Conservation (phyloP, 2,888 invertebrate genomes). For the Pycnomerus fuliginosus region DNA sequence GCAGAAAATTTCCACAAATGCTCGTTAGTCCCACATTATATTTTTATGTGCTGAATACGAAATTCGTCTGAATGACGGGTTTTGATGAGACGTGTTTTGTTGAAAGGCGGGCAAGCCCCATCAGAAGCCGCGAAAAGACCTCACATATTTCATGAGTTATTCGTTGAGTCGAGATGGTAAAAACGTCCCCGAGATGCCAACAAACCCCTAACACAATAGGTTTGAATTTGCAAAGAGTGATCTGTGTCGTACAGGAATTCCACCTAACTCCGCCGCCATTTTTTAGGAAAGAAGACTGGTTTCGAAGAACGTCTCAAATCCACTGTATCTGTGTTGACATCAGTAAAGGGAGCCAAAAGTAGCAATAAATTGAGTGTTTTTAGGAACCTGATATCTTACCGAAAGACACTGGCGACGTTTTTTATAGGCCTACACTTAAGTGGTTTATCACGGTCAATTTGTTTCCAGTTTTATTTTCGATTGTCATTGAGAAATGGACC, state of each 20-base stretch:
- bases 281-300: conserved; percentile 39
- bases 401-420: conserved; percentile 28
- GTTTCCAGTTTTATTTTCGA: conserved; percentile 33
- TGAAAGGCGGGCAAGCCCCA: too few species aligned
- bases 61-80: too few species aligned
- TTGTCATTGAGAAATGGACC: conserved; percentile 29
- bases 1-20: too few species aligned
- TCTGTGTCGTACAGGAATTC: conserved; percentile 34
- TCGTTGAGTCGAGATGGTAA: conserved; percentile 10
- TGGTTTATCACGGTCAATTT: conserved; percentile 40
- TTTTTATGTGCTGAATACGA: too few species aligned
- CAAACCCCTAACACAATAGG: conserved; percentile 21
- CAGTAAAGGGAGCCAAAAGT: conserved; percentile 39
- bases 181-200: conserved; percentile 14
- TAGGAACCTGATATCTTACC: conserved; percentile 36
- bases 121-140: conserved; percentile 3
- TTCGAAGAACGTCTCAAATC: conserved; percentile 35
- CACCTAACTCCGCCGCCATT: conserved; percentile 36
- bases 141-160: conserved; percentile 16
- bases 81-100: too few species aligned
- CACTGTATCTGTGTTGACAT: conserved; percentile 25
- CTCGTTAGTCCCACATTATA: too few species aligned
- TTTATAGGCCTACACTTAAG: conserved; percentile 28
- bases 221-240: conserved; percentile 20
- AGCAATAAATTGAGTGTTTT: conserved; percentile 44